Conservation (phyloP, 2,888 invertebrate species). For the Rhingia rostrata region DNA sequence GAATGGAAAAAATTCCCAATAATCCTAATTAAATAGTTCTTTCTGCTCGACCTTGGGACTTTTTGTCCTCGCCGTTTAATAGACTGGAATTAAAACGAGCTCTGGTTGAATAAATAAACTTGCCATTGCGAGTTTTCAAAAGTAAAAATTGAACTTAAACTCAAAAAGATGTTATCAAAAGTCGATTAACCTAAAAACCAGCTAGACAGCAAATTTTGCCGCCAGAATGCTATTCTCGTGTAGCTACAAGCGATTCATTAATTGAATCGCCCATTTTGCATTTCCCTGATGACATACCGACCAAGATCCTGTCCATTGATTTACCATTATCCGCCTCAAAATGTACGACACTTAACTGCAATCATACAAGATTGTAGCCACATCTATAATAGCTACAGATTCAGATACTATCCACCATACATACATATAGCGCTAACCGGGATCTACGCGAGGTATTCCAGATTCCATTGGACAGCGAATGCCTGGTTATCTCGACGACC, state of each 20-base stretch:
- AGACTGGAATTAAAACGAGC: too few species aligned
- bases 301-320: conserved; percentile 18
- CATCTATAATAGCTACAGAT: conserved; percentile 22
- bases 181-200: conserved; percentile 1
- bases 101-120: too few species aligned
- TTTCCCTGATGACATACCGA: conserved; percentile 43
- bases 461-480: conserved; percentile 36
- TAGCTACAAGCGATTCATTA: conserved; percentile 6
- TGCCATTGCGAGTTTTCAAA: too few species aligned
- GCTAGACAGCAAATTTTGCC: background rate
- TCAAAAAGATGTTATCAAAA: too few species aligned
- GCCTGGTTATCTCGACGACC: conserved; percentile 35
- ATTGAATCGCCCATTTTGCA: conserved; percentile 45
- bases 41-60: too few species aligned
- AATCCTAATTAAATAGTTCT: too few species aligned
- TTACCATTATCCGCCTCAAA: conserved; percentile 31
- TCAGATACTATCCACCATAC: conserved; percentile 3
- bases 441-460: conserved; percentile 20
- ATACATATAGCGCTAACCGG: conserved; percentile 33
- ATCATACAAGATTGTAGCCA: conserved; percentile 31
- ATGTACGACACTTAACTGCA: conserved; percentile 53
- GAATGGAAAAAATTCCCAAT: too few species aligned
- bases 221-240: conserved; percentile 12
- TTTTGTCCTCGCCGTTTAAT: too few species aligned
- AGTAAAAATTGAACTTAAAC: too few species aligned